These are phyloP conservation scores for Motacilla alba DNA, from an alignment of 2,113 vertebrate species.

Conservation along the genomic window DNA sequence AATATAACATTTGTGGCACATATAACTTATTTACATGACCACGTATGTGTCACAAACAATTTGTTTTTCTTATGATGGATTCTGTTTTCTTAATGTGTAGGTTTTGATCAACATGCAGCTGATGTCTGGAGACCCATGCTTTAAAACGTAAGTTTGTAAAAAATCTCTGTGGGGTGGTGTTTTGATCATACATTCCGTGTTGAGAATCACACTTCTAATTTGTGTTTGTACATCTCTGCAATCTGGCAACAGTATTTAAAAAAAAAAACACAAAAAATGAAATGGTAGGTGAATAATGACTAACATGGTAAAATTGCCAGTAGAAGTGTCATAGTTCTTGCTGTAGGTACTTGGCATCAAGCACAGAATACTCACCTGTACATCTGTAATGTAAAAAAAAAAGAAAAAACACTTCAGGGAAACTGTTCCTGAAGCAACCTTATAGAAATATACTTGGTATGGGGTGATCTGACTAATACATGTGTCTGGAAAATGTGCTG, in stretches of 20 bases:
- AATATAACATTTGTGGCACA: not conserved
- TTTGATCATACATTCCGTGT: not conserved
- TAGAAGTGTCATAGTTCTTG: not conserved
- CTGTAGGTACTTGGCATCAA: not conserved
- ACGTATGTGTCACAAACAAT: not conserved
- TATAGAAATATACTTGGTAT: not conserved
- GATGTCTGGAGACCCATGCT: conserved; percentile 96
- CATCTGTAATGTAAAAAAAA: not conserved
- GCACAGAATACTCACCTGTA: not conserved
- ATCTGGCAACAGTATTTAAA: not conserved
- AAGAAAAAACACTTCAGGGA: not conserved
- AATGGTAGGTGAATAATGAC: not conserved
- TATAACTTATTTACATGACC: not conserved
- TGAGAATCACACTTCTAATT: not conserved
- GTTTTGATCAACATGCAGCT: conserved; percentile 93
- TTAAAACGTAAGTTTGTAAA: conserved; percentile 88
- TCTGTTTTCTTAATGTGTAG: conserved; percentile 63
- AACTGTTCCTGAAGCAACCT: not conserved
- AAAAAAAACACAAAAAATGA: not conserved
- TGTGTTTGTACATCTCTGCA: not conserved
- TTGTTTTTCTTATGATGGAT: not conserved
- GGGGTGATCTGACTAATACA: not conserved
- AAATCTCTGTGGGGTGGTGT: not conserved
- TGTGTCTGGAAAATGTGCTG: not conserved
- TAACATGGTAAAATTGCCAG: not conserved